Base-by-base conservation (phyloP, 2,797 vertebrate species). In the Vipera ursinii region DNA sequence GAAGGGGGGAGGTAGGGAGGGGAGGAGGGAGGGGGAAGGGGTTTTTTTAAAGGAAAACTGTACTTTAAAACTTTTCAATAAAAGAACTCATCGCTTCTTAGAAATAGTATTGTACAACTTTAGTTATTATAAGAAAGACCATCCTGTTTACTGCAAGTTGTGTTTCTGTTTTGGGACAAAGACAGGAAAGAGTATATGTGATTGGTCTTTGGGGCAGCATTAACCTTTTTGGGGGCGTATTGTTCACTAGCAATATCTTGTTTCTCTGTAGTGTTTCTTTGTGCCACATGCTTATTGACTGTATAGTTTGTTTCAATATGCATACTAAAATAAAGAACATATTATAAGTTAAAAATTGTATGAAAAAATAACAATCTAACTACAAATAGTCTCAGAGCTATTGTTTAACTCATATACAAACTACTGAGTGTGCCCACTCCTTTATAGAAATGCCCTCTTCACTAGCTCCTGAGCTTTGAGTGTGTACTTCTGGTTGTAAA, bases 51-150 rank as follows among this genome's bases (percentile, higher is more conserved):
- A n/a, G n/a, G n/a, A n/a, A n/a, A n/a, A n/a, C n/a, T n/a, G n/a
- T n/a, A n/a, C n/a, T n/a, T n/a, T n/a, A n/a, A n/a, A n/a, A n/a
- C n/a, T n/a, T n/a, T n/a, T n/a, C n/a, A n/a, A n/a, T n/a, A n/a
- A n/a, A 22, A 38, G 73, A 78, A 78, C 17, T 22, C 38, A 78
- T 78, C 2, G 3, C 7, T 78, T 10, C 73, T 6, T 28, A 87
- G 85, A n/a, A 87, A 95, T 94, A 90, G 91, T 93, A 61, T 89
- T 88, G 92, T 44, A 28, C 91, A 93, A 93, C 85, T 93, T 94
- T 94, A 90, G 90, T 92, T 65, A 94, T 93, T 93, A 73, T 55
- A 93, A 65, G 6, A 93, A 87, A 89, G 14, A 69, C 73, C 20
- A n/a, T 55, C 38, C 87, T 57, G 89, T 94, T 96, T 95, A 13